A percentile compares a stretch with the other conserved stretches of the same genome.
These are phyloP conservation scores for Melipona beecheii DNA, from an alignment of 2,888 invertebrate species.

Conservation along the genomic window DNA sequence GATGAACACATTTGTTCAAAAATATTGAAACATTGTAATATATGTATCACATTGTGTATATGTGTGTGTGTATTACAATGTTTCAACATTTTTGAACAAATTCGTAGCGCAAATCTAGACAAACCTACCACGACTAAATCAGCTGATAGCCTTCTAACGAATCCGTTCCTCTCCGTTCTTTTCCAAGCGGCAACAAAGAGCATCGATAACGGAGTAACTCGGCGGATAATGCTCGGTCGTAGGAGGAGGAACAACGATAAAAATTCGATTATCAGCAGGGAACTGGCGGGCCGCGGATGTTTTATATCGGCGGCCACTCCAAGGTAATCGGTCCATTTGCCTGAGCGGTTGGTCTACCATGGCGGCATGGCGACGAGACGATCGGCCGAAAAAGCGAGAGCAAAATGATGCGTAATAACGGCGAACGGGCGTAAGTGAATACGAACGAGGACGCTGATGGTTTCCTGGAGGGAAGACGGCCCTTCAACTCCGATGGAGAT, in stretches of 20 bases:
- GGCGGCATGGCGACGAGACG: constrained; percentile 20
- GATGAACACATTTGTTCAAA: too few relatives aligned
- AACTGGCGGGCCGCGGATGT: neutral
- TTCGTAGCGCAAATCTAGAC: neutral
- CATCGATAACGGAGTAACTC: neutral
- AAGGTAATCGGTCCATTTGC: constrained; percentile 36
- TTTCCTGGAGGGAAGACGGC: constrained; percentile 62
- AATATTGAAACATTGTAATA: too few relatives aligned
- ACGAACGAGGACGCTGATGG: constrained; percentile 51
- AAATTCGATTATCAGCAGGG: constrained; percentile 16
- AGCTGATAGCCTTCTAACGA: neutral
- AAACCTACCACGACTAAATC: neutral
- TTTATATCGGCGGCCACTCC: constrained; percentile 10
- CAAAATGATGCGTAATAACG: constrained; percentile 48
- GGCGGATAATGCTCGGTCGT: too few relatives aligned
- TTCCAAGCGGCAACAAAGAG: neutral
- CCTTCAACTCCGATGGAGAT: constrained; percentile 76
- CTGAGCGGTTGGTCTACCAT: too few relatives aligned
- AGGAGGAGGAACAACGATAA: neutral
- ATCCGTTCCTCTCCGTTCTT: neutral
- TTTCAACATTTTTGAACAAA: neutral
- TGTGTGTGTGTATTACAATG: neutral
- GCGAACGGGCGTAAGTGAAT: constrained; percentile 64
- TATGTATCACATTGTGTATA: too few relatives aligned
- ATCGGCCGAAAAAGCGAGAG: constrained; percentile 44